These are phyloP conservation scores for Danio choprae DNA, from an alignment of 2,797 vertebrate species.

Conservation along the genomic window DNA sequence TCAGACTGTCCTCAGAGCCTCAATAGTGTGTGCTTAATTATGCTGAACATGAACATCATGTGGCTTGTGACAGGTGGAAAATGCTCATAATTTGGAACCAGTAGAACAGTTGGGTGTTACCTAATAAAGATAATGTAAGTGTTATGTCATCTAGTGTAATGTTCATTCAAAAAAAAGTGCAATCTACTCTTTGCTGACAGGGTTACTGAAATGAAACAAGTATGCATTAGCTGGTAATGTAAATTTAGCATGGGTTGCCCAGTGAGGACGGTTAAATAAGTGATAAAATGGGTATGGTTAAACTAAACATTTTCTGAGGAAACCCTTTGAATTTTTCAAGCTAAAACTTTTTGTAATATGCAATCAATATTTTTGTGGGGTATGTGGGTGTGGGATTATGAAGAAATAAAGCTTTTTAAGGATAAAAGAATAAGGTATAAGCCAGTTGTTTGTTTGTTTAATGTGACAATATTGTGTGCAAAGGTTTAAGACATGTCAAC, in stretches of 20 bases:
- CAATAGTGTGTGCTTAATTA: not conserved
- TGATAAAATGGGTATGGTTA: too few relatives aligned
- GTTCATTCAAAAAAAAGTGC: not conserved
- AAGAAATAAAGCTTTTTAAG: too few relatives aligned
- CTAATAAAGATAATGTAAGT: conserved; percentile 15
- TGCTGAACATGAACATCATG: not conserved
- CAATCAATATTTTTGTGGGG: too few relatives aligned
- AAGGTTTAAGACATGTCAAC: too few relatives aligned
- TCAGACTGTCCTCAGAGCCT: conserved; percentile 7
- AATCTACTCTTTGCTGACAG: not conserved
- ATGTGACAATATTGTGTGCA: too few relatives aligned
- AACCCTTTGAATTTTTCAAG: too few relatives aligned
- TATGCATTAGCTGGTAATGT: not conserved
- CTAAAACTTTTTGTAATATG: too few relatives aligned
- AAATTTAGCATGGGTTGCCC: not conserved
- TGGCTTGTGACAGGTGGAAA: not conserved
- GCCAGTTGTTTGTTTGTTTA: too few relatives aligned
- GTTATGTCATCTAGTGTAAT: conserved; percentile 1
- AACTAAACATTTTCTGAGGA: too few relatives aligned
- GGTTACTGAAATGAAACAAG: not conserved
- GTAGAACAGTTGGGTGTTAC: not conserved
- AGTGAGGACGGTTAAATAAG: too few relatives aligned
- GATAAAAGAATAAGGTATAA: too few relatives aligned
- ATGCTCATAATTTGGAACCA: conserved; percentile 7
- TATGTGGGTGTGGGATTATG: too few relatives aligned